Base-by-base conservation (phyloP, 1,140 invertebrate genomes). In the Lerema accius region DNA sequence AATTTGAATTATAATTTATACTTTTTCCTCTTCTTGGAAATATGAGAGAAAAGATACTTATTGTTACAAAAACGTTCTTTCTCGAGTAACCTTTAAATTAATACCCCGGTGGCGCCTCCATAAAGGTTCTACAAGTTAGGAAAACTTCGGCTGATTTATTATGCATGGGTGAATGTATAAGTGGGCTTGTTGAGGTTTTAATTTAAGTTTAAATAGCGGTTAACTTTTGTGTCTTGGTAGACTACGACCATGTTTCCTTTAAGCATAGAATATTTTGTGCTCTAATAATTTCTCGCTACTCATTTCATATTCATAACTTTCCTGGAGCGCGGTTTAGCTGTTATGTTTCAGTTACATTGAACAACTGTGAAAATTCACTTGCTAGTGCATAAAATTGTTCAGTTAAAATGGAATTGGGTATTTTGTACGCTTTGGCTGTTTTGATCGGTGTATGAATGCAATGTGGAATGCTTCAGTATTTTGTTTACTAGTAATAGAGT, bases 161-260 rank as follows among this genome's bases (percentile, higher is more conserved):
- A 55, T 43, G 19, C 26, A 55, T 55, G 51, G 39, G 26, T 55
- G 39, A 55, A 55, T 55, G 19, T 43, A 13, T 28, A 55, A 55
- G 51, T 17, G 39, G 15, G 32, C 13, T 42, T 43, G 37, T 53
- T 23, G 13, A 43, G 39, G 51, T 55, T 55, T 55, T 43, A 43
- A 55, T 43, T 55, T 55, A 56, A 56, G 53, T 56, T 56, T 32
- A 56, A 56, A 43, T 56, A 53, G 37, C 50, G 50, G 50, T 14
- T 53, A 53, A 53, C 17, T 13, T 39, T 26, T 16, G 37, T 42
- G 23, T 43, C 13, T 26, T 15, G 37, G 26, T 37, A 37, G 17
- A 13, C 17, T 10, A 13, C 6, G 15, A 35, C 11, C 16, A 28
- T 14, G 19, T n/a, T n/a, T 48, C 23, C 7, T 48, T 50, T 11